Base-by-base conservation (phyloP, 2,888 invertebrate species). In the Thera obeliscata region DNA sequence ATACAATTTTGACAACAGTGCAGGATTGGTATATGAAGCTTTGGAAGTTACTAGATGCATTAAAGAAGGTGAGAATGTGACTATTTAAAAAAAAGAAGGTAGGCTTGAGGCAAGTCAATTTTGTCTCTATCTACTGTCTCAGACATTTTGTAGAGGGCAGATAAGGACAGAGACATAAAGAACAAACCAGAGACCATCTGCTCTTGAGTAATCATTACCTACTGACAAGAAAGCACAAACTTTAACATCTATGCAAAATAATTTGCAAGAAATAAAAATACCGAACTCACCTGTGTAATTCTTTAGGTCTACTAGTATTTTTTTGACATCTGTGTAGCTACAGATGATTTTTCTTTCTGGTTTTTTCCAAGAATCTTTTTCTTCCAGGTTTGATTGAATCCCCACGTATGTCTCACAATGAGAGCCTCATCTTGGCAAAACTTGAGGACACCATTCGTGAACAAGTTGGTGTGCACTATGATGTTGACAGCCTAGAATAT, bases 21-120 rank as follows among this genome's bases (percentile, higher is more conserved):
- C 94, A 36, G 97, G 96, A 2, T 87, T 98, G 65, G 93, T 95
- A 33, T 97, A 96, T 81, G 95, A 98, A 89, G 96, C 97, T 2
- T 90, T 95, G 57, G 97, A 97, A 88, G 96, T 95, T 2, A 94
- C 96, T 43, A 91, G 94, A 73, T 97, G 97, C 78, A 95, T 98
- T 48, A 88, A 93, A 79, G 83, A 82, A 79, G 93, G 66, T 66
- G 33, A 7, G 58, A 41, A 41, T 7, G 5, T 41, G 41, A 7
- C 5, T 41, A 7, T 41, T 41, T 41, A 41, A 22, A 22, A 22
- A 22, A 22, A 22, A 22, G 38, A 6, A 38, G 1, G 38, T 38
- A 38, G 3, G 38, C 38, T 38, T 38, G 38, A 22, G 1, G 1
- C 22, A 22, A 22, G 22, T 22, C 22, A 22, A 22, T 22, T 22